These are phyloP conservation scores for Meloidogyne exigua DNA, from an alignment of 1,140 invertebrate genomes.

Conservation along the genomic window DNA sequence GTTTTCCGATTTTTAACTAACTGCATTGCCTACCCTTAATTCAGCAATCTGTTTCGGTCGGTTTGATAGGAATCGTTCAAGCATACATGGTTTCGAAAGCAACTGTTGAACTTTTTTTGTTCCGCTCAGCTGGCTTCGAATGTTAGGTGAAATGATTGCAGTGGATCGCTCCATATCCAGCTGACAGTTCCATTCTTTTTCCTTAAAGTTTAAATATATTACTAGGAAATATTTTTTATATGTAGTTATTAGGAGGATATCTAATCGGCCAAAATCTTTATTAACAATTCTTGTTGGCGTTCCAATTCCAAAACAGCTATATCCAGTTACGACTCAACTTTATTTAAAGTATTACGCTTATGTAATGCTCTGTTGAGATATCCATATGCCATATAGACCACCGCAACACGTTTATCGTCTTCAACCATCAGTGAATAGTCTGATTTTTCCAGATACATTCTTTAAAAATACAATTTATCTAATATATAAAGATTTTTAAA, in stretches of 20 bases:
- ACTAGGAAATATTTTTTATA: too few species aligned
- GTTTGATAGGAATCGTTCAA: conserved; percentile 5
- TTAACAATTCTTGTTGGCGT: too few species aligned
- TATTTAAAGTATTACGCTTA: conserved; percentile 5
- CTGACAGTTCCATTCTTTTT: conserved; percentile 14
- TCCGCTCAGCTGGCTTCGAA: conserved; percentile 6
- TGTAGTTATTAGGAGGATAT: too few species aligned
- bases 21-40: background rate
- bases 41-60: background rate
- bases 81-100: background rate
- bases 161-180: conserved; percentile 12
- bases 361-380: background rate
- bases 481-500: too few species aligned
- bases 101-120: conserved; percentile 20
- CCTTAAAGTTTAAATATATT: background rate
- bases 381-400: conserved; percentile 12
- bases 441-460: background rate
- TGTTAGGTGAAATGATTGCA: conserved; percentile 25
- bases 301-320: too few species aligned
- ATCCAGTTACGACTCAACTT: background rate
- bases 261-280: too few species aligned
- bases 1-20: too few species aligned
- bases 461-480: background rate
- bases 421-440: conserved; percentile 14
- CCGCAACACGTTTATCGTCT: background rate